Percentiles rank a stretch among this genome's conserved stretches.
These are phyloP conservation scores for Clavelina lepadiformis DNA, from an alignment of 23 tunicate species.

Conservation along the genomic window DNA sequence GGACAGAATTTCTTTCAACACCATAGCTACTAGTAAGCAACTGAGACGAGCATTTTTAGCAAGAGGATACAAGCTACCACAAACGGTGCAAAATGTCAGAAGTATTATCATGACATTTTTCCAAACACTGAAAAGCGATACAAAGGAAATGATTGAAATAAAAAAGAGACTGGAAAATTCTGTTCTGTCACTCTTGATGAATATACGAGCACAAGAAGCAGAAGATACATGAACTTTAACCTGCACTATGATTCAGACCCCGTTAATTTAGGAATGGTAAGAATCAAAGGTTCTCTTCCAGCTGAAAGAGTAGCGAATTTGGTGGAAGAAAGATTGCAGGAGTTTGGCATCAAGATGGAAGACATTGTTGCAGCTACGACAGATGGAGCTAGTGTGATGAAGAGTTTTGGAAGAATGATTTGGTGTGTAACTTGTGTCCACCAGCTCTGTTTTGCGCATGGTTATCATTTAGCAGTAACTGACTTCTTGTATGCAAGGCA, in stretches of 20 bases:
- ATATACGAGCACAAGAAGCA: constrained; percentile 29
- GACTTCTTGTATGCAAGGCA: constrained; percentile 53
- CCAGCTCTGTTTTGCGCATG: constrained; percentile 53
- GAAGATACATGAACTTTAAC: constrained; percentile 51
- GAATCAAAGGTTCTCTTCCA: constrained; percentile 41
- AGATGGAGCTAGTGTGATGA: constrained; percentile 74
- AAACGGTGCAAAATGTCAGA: constrained; percentile 60
- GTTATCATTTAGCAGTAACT: constrained; percentile 49
- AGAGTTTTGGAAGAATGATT: constrained; percentile 60
- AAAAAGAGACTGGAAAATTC: constrained; percentile 39
- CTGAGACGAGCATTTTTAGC: constrained; percentile 43
- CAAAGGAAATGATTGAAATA: constrained; percentile 35
- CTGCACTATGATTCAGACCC: constrained; percentile 41
- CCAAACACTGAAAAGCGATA: constrained; percentile 49
- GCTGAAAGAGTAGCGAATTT: constrained; percentile 53
- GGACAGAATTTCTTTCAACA: constrained; percentile 41
- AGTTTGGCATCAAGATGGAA: constrained; percentile 44
- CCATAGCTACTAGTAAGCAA: constrained; percentile 52
- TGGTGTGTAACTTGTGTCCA: constrained; percentile 37
- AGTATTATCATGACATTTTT: constrained; percentile 33
- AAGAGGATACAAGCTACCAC: constrained; percentile 56
- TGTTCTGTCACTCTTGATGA: constrained; percentile 57
- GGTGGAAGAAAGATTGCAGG: constrained; percentile 56
- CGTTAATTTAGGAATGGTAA: constrained; percentile 49
- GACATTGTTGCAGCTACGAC: constrained; percentile 62